Base-by-base conservation (phyloP, 2,113 vertebrate genomes). In the Pangasianodon hypophthalmus region DNA sequence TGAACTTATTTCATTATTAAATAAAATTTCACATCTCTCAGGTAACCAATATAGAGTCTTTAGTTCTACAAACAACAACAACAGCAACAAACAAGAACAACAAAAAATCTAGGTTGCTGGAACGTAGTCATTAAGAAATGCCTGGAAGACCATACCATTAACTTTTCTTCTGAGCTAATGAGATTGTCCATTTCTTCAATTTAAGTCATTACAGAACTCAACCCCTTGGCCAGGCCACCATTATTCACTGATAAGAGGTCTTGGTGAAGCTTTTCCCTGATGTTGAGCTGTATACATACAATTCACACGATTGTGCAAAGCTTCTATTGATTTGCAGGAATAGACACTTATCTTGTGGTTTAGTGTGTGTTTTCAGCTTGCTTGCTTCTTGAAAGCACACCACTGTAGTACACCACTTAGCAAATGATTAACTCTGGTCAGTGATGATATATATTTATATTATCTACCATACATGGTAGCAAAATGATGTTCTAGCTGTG, bases 171-270 rank as follows among this genome's bases (percentile, higher is more conserved):
- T 60, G 75, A 46, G 19, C 77, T 80, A 71, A 84, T 89, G 67
- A 85, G 85, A 87, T 32, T 24, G 64, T 56, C 37, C 14, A 84
- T 92, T 87, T 89, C 64, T 71, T 77, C 11, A 16, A 87, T 62
- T n/a, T 21, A 16, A 44, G 24, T 87, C 80, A 84, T 90, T 89
- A 50, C 80, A 56, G 89, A 87, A 89, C 88, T 56, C n/a, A 87
- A 90, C 44, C 84, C 89, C 81, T 86, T 37, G 24, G 26, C 77
- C 71, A 89, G 73, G 77, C 52, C 44, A 19, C 46, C 29, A 67
- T 90, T 89, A 89, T 67, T 86, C 60, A 79, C 19, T 29, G 44
- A 58, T 80, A 87, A 85, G 44, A 56, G 73, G 60, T 82, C 81
- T 81, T 48, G 29, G 52, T 69, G 56, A 50, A 58, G 32, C 58